These are phyloP conservation scores for Pheosia tremula DNA, from an alignment of 2,888 invertebrate genomes.

Conservation along the genomic window DNA sequence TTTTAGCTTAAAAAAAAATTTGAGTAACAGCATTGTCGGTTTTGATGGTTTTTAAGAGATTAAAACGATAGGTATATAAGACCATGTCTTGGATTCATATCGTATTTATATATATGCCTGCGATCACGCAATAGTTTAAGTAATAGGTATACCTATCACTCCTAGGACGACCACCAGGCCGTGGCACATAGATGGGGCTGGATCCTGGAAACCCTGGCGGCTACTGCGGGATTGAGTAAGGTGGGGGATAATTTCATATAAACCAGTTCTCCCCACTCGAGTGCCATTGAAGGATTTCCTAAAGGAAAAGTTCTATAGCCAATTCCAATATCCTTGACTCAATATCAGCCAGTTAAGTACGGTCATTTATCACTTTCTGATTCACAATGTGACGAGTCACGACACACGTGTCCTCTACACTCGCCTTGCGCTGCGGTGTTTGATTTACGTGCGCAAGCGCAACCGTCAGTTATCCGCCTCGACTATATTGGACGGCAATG, in stretches of 20 bases:
- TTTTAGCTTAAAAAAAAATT: conserved; percentile 24
- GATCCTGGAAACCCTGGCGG: too few relatives aligned
- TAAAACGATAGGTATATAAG: not conserved
- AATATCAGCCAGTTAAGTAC: not conserved
- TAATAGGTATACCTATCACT: too few relatives aligned
- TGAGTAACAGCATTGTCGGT: conserved; percentile 10
- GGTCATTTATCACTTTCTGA: conserved; percentile 11
- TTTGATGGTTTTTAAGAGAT: conserved; percentile 13
- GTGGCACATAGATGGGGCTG: too few relatives aligned
- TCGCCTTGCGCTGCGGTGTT: conserved; percentile 34
- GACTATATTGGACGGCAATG: conserved; percentile 1
- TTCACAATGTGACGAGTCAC: conserved; percentile 34
- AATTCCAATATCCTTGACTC: conserved; percentile 1
- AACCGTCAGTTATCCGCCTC: conserved; percentile 22
- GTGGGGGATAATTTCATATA: not conserved
- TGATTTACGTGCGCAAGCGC: conserved; percentile 25
- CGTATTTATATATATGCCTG: too few relatives aligned
- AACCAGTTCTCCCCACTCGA: not conserved
- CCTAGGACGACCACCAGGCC: too few relatives aligned
- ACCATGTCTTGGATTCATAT: too few relatives aligned
- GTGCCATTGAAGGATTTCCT: too few relatives aligned
- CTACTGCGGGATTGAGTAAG: too few relatives aligned
- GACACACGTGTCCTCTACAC: conserved; percentile 14
- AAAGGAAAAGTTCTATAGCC: not conserved
- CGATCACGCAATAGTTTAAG: too few relatives aligned